phyloP scores from a whole-genome alignment of 2,113 vertebrate species.

The Eonycteris spelaea region DNA sequence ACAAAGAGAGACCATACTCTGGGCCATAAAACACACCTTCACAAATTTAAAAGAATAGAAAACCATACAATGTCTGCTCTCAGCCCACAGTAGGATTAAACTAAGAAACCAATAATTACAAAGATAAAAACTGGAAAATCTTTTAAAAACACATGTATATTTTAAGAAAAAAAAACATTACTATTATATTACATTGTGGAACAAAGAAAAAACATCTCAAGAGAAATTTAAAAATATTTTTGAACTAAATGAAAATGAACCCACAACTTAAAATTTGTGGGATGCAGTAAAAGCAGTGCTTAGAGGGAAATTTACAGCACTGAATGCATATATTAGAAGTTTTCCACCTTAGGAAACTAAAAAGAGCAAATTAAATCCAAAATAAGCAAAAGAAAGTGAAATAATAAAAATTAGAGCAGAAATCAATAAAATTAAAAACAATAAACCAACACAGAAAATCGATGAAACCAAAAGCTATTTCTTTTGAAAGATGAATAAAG shows the following conservation, averaged over 20 bases:
- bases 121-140: neutral
- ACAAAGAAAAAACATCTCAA: neutral
- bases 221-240: neutral
- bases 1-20: neutral
- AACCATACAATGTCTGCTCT: neutral
- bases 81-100: neutral
- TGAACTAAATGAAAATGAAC: neutral
- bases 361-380: neutral
- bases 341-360: neutral
- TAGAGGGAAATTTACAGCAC: neutral
- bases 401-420: neutral
- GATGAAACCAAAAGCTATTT: neutral
- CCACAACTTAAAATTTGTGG: neutral
- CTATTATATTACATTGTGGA: neutral
- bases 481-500: neutral
- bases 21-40: neutral
- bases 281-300: neutral
- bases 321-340: neutral
- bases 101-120: neutral
- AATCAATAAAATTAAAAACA: neutral
- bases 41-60: slow-evolving; percentile 13
- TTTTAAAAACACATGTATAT: neutral
- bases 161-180: neutral
- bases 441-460: neutral
- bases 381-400: neutral